Base-by-base conservation (phyloP, 2,888 invertebrate species). In the Perdita meconis region DNA sequence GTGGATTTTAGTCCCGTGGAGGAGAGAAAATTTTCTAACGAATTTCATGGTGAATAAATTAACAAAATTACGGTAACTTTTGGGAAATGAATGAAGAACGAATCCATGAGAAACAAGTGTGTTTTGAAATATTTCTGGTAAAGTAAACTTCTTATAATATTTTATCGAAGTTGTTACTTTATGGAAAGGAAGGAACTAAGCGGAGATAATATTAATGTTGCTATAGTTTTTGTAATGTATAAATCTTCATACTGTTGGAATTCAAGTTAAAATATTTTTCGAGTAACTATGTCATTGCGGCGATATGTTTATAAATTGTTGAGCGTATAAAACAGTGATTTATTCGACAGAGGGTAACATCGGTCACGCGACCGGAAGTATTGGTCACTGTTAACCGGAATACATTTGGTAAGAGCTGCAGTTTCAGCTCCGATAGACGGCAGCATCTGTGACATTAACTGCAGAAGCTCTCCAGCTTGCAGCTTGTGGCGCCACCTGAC, bases 291-390 rank as follows among this genome's bases (percentile, higher is more conserved):
- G 22, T 5, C 22, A 56, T 51, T 47, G 40, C 26, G 67, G 30
- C 42, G 22, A 30, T 72, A 75, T 36, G 56, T 71, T 73, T 78
- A 60, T 26, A 56, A 47, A 57, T 34, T 51, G 44, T 42, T 51
- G 56, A 60, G 57, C 76, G 63, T 64, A 51, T 36, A 69, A 53
- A 68, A 63, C 42, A 26, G 66, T 69, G 82, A 83, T 82, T 83
- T 61, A 81, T 78, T 87, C 89, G 87, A 85, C 89, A 63, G 89
- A 76, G 76, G 89, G 88, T 89, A 89, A 89, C 84, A 81, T 74
- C 75, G 70, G 63, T 85, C 80, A 86, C 77, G 67, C 73, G 63
- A 65, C 81, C 89, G 86, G 87, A 88, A 88, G 83, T 88, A 87
- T 85, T 84, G 89, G 85, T 87, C 86, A 88, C 88, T 85, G 83